Base-by-base conservation (phyloP, 1,140 invertebrate species). In the Acromyrmex charruanus region DNA sequence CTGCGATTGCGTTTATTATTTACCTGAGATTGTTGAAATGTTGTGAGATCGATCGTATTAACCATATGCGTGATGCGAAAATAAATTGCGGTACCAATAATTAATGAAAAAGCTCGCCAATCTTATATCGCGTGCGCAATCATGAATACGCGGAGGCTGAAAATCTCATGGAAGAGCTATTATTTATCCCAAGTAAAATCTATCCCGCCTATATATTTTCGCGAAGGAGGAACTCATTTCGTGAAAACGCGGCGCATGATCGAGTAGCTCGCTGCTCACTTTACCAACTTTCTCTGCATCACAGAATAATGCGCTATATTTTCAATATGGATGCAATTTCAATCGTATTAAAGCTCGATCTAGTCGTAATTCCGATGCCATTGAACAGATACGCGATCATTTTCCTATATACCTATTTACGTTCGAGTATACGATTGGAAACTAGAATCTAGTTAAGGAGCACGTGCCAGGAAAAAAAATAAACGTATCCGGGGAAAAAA, bases 281-380 rank as follows among this genome's bases (percentile, higher is more conserved):
- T 81, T 25, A 55, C 16, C 51, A 44, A 81, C 77, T 81, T 81
- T 81, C 77, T 81, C 77, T 44, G 65, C 65, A 53, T 53, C 28
- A 7, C 49, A 25, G 31, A 9, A 69, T 69, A 81, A 71, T 18
- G 58, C 65, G 31, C 49, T 25, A 80, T 44, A 80, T 69, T 81
- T 81, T 81, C 77, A 58, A 69, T 69, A 69, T 55, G 49, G 49
- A 69, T 28, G 65, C 65, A 81, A 81, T 81, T 58, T 69, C 49
- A 44, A 81, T 81, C 65, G 49, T 55, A 71, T 69, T 81, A 25
- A 81, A 68, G 65, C 31, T 81, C 21, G 31, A 28, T 16, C 5
- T 10, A n/a, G 9, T n/a, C 31, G 49, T 39, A 55, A 81, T 81
- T 81, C 9, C 9, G 49, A 14, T 58, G 28, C 63, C 49, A 31